Evolutionary conservation across 2,113 vertebrate species (phyloP).

Genomic region (Dromas ardeola): DNA sequence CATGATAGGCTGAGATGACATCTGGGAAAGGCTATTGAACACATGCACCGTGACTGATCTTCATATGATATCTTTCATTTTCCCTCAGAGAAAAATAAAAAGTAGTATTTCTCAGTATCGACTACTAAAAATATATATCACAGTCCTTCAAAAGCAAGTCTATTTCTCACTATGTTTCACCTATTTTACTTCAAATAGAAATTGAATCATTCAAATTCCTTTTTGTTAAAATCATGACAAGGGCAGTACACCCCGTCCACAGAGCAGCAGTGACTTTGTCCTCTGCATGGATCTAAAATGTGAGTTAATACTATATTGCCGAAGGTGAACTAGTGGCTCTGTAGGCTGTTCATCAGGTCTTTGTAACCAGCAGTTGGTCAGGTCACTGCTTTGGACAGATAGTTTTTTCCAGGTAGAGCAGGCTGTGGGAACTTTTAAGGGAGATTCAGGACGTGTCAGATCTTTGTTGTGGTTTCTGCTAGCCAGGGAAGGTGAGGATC

Average conservation of each 20-base stretch:
- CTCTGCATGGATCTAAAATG: background rate
- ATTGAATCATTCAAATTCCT: background rate
- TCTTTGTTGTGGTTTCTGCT: background rate
- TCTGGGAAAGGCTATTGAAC: background rate
- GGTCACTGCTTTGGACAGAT: background rate
- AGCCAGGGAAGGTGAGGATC: background rate
- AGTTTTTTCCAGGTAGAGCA: background rate
- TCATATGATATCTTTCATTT: background rate
- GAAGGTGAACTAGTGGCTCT: background rate
- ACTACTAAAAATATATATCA: background rate
- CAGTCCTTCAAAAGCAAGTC: background rate
- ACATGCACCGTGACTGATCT: background rate
- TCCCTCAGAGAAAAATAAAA: background rate
- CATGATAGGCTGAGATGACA: background rate
- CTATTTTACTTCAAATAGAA: conserved; percentile 11
- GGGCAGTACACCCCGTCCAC: background rate
- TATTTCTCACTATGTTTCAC: background rate
- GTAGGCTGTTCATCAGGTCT: background rate
- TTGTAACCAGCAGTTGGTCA: background rate
- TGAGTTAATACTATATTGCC: background rate
- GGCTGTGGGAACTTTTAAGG: background rate
- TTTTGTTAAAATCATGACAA: background rate
- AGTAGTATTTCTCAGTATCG: background rate
- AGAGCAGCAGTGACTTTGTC: background rate
- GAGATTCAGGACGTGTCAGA: background rate